Evolutionary conservation across 2,113 vertebrate species (phyloP).

Genomic region (Austrofundulus limnaeus): DNA sequence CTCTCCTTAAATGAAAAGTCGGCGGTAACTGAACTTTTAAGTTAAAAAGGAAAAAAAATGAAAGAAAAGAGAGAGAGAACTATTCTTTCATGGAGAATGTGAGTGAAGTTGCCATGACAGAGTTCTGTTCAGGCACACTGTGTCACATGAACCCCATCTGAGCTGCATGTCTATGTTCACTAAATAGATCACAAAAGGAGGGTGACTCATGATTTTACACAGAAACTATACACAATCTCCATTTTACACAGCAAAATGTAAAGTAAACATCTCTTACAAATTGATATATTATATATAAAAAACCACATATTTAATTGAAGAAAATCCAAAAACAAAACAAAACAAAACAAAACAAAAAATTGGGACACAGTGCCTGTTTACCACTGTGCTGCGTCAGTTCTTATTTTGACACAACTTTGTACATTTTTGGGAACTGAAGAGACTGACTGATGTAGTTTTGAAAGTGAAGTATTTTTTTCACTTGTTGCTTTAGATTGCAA

Average conservation of each 20-base stretch:
- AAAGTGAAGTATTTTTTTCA: not conserved
- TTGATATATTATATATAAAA: not conserved
- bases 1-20: conserved; percentile 21
- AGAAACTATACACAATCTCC: not conserved
- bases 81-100: conserved; percentile 11
- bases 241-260: not conserved
- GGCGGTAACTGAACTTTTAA: not conserved
- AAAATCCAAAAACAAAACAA: not conserved
- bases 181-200: conserved; percentile 17
- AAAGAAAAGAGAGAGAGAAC: too few relatives aligned
- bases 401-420: not conserved
- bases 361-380: conserved; percentile 6
- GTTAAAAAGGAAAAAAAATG: too few relatives aligned
- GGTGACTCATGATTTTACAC: conserved; percentile 7
- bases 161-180: conserved; percentile 20
- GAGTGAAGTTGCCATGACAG: conserved; percentile 4
- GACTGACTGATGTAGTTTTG: not conserved
- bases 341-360: not conserved
- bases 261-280: not conserved
- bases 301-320: not conserved
- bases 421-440: not conserved
- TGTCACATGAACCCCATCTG: conserved; percentile 23
- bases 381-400: not conserved
- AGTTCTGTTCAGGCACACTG: not conserved
- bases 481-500: not conserved